A percentile compares a stretch with the other conserved stretches of the same genome.
Evolutionary conservation across 2,888 invertebrate species (phyloP).

Genomic region (Apamea crenata): DNA sequence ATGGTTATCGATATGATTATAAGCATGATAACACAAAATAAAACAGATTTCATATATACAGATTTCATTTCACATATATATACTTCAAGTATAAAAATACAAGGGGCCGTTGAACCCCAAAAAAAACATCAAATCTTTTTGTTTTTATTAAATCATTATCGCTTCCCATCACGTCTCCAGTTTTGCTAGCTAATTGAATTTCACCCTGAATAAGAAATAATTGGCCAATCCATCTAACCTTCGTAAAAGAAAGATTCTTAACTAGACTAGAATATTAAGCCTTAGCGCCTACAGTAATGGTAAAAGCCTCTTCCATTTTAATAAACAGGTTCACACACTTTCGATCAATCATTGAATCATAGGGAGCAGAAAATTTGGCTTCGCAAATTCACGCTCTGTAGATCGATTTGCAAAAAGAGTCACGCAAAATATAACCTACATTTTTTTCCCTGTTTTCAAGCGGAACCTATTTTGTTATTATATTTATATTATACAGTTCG

Average conservation of each 20-base stretch:
- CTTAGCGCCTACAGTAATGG: conserved; percentile 3
- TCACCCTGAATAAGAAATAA: background rate
- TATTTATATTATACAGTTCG: background rate
- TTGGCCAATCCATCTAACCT: conserved; percentile 2
- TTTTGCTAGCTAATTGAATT: too few species aligned
- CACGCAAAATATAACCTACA: conserved; percentile 60
- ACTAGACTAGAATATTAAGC: background rate
- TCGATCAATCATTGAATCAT: conserved; percentile 36
- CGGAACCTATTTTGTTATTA: background rate
- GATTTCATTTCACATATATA: too few species aligned
- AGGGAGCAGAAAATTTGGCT: conserved; percentile 27
- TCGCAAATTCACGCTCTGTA: conserved; percentile 30
- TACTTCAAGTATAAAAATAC: too few species aligned
- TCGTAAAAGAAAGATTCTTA: background rate
- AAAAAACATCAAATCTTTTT: too few species aligned
- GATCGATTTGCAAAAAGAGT: conserved; percentile 52
- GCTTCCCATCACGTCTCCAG: too few species aligned
- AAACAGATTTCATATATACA: too few species aligned
- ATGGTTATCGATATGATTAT: too few species aligned
- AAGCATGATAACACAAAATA: too few species aligned
- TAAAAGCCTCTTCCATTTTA: conserved; percentile 25
- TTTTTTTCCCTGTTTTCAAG: conserved; percentile 27
- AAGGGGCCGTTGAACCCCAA: too few species aligned
- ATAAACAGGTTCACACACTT: conserved; percentile 20
- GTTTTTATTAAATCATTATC: too few species aligned